Percentiles rank a stretch among this genome's conserved stretches.
phyloP scores from a whole-genome alignment of 1,140 invertebrate species.

The Sarcophaga bullata region DNA sequence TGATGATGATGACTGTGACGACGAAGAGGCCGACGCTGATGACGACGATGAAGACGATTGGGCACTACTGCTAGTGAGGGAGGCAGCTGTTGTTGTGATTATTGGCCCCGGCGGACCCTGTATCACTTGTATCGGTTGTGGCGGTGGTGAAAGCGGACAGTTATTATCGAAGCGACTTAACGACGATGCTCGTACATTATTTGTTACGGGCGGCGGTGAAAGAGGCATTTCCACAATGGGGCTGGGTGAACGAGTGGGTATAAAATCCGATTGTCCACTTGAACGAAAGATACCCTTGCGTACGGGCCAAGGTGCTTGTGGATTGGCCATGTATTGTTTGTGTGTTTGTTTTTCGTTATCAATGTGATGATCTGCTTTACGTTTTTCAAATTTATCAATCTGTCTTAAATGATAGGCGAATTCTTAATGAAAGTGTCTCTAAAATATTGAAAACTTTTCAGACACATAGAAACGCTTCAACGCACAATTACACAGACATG shows the following conservation, averaged over 20 bases:
- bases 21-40: slow-evolving; percentile 42
- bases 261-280: slow-evolving; percentile 64
- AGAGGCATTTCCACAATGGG: slow-evolving; percentile 65
- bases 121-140: slow-evolving; percentile 60
- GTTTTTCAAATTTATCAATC: slow-evolving; percentile 34
- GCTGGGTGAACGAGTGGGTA: slow-evolving; percentile 61
- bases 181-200: slow-evolving; percentile 32
- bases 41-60: slow-evolving; percentile 45
- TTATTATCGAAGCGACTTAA: slow-evolving; percentile 50
- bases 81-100: slow-evolving; percentile 35
- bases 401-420: slow-evolving; percentile 12
- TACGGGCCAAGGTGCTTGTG: slow-evolving; percentile 74
- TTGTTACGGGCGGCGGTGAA: slow-evolving; percentile 60
- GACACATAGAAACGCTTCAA: neutral
- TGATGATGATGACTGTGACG: slow-evolving; percentile 52
- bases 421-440: slow-evolving; percentile 20
- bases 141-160: slow-evolving; percentile 58
- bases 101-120: slow-evolving; percentile 43
- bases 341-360: slow-evolving; percentile 13
- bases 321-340: slow-evolving; percentile 56
- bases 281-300: slow-evolving; percentile 72
- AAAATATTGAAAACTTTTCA: neutral
- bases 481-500: neutral
- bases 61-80: slow-evolving; percentile 19
- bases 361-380: slow-evolving; percentile 18